Percentiles rank a stretch among this genome's conserved stretches.
These are phyloP conservation scores for Gallinago solitaria DNA, from an alignment of 2,797 vertebrate genomes.

Conservation along the genomic window DNA sequence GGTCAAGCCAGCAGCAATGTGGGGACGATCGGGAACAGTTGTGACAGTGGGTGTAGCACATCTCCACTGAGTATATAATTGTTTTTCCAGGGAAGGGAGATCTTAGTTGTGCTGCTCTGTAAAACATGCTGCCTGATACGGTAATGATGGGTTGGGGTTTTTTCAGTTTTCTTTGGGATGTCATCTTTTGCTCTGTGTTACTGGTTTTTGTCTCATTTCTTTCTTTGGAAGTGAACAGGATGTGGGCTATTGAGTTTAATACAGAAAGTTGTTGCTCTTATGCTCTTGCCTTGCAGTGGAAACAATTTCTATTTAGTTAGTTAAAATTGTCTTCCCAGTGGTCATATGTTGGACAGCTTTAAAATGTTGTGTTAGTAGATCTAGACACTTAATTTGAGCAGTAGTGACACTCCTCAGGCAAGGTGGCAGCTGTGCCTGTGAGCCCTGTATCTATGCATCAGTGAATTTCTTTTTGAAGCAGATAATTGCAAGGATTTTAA, in stretches of 20 bases:
- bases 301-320: not conserved
- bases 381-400: not conserved
- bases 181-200: not conserved
- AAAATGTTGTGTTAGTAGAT: not conserved
- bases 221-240: not conserved
- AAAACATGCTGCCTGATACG: not conserved
- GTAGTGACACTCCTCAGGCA: not conserved
- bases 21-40: not conserved
- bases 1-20: not conserved
- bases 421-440: not conserved
- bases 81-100: not conserved
- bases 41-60: not conserved
- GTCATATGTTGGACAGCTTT: not conserved
- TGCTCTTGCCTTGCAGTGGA: not conserved
- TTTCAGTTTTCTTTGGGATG: not conserved
- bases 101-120: not conserved
- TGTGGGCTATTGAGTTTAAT: not conserved
- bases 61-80: not conserved
- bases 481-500: constrained; percentile 33
- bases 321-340: constrained; percentile 8
- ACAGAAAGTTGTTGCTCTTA: not conserved
- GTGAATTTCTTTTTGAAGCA: constrained; percentile 1
- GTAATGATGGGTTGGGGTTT: not conserved
- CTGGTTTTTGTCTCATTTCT: not conserved
- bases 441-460: not conserved